These are phyloP conservation scores for Aselliscus stoliczkanus DNA, from an alignment of 2,797 vertebrate genomes.

Conservation along the genomic window DNA sequence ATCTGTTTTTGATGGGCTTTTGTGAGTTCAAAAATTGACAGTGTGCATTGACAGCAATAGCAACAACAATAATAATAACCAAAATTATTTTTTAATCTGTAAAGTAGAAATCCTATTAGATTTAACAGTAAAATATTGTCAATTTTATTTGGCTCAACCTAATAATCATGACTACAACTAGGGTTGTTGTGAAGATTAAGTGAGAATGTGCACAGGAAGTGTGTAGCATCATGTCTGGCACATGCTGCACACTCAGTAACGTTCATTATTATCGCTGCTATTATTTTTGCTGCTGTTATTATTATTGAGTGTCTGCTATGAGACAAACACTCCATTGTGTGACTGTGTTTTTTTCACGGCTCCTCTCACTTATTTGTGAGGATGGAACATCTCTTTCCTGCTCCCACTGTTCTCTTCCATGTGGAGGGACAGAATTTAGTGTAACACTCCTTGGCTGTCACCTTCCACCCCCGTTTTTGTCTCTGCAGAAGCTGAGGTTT, in stretches of 20 bases:
- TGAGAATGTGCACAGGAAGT: too few species aligned
- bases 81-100: not conserved
- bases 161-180: not conserved
- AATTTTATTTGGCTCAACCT: not conserved
- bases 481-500: not conserved
- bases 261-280: not conserved
- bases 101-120: not conserved
- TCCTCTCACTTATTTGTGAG: not conserved
- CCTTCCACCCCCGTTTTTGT: not conserved
- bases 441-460: rapidly evolving
- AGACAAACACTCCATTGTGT: not conserved
- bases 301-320: too few species aligned
- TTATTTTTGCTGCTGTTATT: not conserved
- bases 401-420: not conserved
- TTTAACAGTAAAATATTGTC: not conserved
- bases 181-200: not conserved
- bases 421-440: too few species aligned
- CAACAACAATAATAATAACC: not conserved
- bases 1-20: not conserved
- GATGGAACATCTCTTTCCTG: not conserved
- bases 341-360: not conserved
- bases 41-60: not conserved
- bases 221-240: rapidly evolving
- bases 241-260: rapidly evolving
- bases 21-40: not conserved